Evolutionary conservation across 2,888 invertebrate genomes (phyloP), one percentile per base, ranked within the genome.

Genomic region (Unio delphinus): DNA sequence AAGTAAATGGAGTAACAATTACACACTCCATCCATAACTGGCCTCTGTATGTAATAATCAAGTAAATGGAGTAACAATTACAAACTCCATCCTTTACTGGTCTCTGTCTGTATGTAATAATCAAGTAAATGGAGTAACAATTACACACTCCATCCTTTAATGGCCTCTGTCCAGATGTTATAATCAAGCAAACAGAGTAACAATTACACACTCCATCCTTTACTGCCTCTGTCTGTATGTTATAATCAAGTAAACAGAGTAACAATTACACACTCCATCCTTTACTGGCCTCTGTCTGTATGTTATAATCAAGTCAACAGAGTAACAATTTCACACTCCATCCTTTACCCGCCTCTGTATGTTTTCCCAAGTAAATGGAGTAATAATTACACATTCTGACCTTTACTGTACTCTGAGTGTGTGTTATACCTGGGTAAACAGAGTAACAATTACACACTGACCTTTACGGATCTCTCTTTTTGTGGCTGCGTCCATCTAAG

Each of bases 401-500:
- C 34, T 34, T 34, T 34, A 34, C 34, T 34, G 34, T 34, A 34
- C 34, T 7, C 34, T 34, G 7, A 7, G 34, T 45, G 45, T 45
- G 11, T 45, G 45, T 11, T 45, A 45, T 18, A 6, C 62, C 15
- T 17, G 6, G 6, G 34, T 20, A 61, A 30, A 23, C n/a, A 28
- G 30, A 28, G 1, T 26, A 56, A n/a, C 5, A 20, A 55, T 55
- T 23, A 30, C 18, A 23, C 23, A 18, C 62, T 54, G 63, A 79
- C 79, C 76, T 75, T 78, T 15, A 77, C 55, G n/a, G 76, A 69
- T 30, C 76, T 64, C 17, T 65, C 57, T 28, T 54, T 65, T 11
- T 71, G 26, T 28, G 80, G 80, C 55, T 69, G 55, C 23, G 60
- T 69, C 15, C 67, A 61, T 30, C 82, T 65, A 15, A 82, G 66